A percentile compares a stretch with the other conserved stretches of the same genome.
These are phyloP conservation scores for Onychomys arenicola DNA, from an alignment of 2,797 vertebrate genomes.

Conservation along the genomic window DNA sequence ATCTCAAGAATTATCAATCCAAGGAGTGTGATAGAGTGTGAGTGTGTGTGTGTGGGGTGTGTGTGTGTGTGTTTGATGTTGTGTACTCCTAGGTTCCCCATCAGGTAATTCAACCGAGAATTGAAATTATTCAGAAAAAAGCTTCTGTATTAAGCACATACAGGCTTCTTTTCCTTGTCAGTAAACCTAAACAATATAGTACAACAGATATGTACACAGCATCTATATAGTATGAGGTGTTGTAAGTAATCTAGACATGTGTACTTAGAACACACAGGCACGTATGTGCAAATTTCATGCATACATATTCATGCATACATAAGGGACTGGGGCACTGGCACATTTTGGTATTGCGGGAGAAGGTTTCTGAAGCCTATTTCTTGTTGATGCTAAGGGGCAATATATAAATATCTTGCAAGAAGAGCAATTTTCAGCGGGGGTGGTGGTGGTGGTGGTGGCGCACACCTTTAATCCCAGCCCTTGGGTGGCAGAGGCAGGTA, in stretches of 20 bases:
- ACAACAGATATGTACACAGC: neutral
- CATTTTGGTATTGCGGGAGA: neutral
- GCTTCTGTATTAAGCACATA: neutral
- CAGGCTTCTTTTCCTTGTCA: neutral
- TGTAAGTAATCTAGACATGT: neutral
- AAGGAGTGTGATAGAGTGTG: conserved; percentile 32
- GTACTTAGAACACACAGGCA: neutral
- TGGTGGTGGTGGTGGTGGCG: too few relatives aligned
- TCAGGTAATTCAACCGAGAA: neutral
- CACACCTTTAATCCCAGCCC: too few relatives aligned
- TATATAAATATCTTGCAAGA: neutral
- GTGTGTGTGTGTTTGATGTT: neutral
- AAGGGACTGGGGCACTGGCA: neutral
- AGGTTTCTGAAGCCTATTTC: neutral
- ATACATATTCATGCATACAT: neutral
- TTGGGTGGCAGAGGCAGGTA: too few relatives aligned
- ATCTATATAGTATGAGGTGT: neutral
- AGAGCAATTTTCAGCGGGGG: neutral
- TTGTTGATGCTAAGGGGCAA: neutral
- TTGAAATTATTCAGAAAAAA: neutral
- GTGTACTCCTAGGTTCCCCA: neutral
- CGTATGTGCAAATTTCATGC: neutral
- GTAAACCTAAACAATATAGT: neutral
- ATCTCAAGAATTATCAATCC: conserved; percentile 38
- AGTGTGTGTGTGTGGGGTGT: neutral